Percentiles rank a stretch among this genome's conserved stretches.
phyloP scores from a whole-genome alignment of 2,797 vertebrate genomes.

The Etheostoma perlongum region DNA sequence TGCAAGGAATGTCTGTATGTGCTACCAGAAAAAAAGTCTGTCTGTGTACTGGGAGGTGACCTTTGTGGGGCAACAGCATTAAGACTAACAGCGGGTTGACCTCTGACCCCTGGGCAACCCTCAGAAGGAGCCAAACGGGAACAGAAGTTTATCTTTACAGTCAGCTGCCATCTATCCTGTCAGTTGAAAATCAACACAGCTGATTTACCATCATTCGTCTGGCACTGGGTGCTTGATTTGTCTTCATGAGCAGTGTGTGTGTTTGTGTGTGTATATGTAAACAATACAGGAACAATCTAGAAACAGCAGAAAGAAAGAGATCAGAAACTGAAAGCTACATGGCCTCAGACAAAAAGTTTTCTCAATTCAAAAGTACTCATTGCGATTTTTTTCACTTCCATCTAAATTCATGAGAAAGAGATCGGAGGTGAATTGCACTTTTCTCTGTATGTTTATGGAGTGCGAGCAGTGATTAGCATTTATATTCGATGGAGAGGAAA shows the following conservation, averaged over 20 bases:
- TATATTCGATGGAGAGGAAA: slow-evolving; percentile 81
- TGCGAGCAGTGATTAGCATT: slow-evolving; percentile 84
- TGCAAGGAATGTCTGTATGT: slow-evolving; percentile 19
- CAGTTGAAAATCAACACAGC: slow-evolving; percentile 67
- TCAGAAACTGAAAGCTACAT: slow-evolving; percentile 12
- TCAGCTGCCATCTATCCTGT: slow-evolving; percentile 66
- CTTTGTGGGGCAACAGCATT: slow-evolving; percentile 40
- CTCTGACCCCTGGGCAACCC: slow-evolving; percentile 62
- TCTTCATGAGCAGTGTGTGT: slow-evolving; percentile 26
- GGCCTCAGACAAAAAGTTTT: slow-evolving; percentile 54
- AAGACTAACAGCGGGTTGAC: slow-evolving; percentile 63
- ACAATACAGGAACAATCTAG: slow-evolving; percentile 14
- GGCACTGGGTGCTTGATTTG: slow-evolving; percentile 28
- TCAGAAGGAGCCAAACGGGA: slow-evolving; percentile 60
- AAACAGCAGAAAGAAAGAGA: slow-evolving; percentile 21
- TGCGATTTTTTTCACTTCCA: slow-evolving; percentile 50
- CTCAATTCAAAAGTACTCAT: slow-evolving; percentile 51
- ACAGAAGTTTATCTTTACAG: slow-evolving; percentile 74
- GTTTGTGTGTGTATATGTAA: slow-evolving; percentile 4
- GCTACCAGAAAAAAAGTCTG: slow-evolving; percentile 19
- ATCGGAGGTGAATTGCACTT: slow-evolving; percentile 76
- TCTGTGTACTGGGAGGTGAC: slow-evolving; percentile 23
- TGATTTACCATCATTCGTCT: slow-evolving; percentile 62
- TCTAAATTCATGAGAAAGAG: slow-evolving; percentile 83
- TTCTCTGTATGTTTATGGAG: slow-evolving; percentile 80